Conservation (phyloP, 2,797 vertebrate species). For the Natrix natrix region DNA sequence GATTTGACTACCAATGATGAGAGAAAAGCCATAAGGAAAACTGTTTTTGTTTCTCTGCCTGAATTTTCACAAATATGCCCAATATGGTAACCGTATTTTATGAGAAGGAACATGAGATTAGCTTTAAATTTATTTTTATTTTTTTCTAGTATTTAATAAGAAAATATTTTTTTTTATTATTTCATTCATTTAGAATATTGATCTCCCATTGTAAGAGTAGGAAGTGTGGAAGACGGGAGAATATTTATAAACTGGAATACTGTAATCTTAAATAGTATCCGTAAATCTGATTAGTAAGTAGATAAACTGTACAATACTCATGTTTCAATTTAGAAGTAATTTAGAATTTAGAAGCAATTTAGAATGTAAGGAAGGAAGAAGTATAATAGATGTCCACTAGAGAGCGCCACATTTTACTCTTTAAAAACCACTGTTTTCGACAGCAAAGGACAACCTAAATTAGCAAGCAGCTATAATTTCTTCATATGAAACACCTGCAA, state of each 20-base stretch:
- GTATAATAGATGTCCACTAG: constrained; percentile 62
- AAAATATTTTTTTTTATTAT: neutral
- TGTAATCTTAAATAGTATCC: neutral
- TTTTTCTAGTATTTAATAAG: neutral
- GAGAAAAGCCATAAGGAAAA: neutral
- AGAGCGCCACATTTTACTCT: constrained; percentile 72
- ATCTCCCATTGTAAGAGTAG: neutral
- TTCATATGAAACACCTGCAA: constrained; percentile 7
- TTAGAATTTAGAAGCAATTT: too few relatives aligned
- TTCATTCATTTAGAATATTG: neutral
- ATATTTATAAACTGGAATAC: neutral
- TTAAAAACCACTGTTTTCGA: constrained; percentile 11
- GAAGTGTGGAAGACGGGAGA: fast-evolving
- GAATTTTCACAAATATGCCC: neutral
- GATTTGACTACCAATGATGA: neutral
- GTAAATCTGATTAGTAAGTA: neutral
- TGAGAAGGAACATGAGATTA: neutral
- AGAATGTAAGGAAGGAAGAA: constrained; percentile 33
- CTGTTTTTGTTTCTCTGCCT: neutral
- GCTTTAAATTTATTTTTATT: neutral
- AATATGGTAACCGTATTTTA: neutral
- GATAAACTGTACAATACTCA: neutral
- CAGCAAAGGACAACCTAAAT: constrained; percentile 1
- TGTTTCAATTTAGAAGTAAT: constrained; percentile 50
- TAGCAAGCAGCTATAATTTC: neutral